These are phyloP conservation scores for Eupleurogrammus muticus DNA, from an alignment of 2,797 vertebrate genomes.

Conservation along the genomic window DNA sequence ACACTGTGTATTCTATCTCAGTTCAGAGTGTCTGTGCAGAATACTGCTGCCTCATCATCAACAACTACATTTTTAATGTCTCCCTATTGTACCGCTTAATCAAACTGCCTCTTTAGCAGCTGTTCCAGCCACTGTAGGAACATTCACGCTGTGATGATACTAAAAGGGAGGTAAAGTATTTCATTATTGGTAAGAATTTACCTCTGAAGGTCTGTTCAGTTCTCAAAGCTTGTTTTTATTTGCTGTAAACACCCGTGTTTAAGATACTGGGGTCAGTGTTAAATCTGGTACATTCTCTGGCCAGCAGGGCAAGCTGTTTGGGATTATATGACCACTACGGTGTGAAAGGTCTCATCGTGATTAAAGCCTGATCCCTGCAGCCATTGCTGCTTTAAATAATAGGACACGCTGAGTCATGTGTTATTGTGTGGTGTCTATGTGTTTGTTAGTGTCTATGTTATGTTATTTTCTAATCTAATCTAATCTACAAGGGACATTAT, in stretches of 20 bases:
- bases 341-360: no score
- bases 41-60: constrained; percentile 21
- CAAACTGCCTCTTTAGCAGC: constrained; percentile 15
- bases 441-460: no score
- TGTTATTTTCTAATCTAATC: no score
- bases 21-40: not conserved
- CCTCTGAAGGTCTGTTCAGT: not conserved
- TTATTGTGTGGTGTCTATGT: no score
- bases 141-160: constrained; percentile 1
- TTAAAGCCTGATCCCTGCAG: no score
- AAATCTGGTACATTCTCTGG: not conserved
- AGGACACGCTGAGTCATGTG: no score
- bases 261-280: not conserved
- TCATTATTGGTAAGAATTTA: not conserved
- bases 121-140: not conserved
- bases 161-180: not conserved
- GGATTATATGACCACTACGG: no score
- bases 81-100: constrained; percentile 3
- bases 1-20: not conserved
- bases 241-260: not conserved
- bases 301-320: not conserved
- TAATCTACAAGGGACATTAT: no score
- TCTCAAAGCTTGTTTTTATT: not conserved
- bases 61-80: constrained; percentile 12
- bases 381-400: no score